Evolutionary conservation across 2,113 vertebrate genomes (phyloP).

Genomic region (Picathartes gymnocephalus): DNA sequence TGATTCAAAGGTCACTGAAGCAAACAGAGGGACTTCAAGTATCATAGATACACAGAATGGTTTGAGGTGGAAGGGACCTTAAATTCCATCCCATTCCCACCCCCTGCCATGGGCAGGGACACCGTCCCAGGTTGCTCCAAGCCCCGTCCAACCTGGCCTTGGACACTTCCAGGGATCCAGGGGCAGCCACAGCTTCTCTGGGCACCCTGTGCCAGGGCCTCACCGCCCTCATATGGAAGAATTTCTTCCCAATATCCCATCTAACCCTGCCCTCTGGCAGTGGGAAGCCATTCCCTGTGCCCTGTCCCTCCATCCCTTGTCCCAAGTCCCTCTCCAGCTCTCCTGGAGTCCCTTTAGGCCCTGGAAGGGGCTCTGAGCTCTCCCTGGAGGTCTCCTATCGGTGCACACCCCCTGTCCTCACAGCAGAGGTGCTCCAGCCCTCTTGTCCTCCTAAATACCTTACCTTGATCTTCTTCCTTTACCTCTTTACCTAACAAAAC

Average conservation of each 20-base stretch:
- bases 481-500: background rate
- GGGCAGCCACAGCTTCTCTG: background rate
- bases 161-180: background rate
- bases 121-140: accelerated
- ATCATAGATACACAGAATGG: background rate
- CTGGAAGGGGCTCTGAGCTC: background rate
- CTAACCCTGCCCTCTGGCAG: accelerated
- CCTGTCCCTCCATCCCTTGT: background rate
- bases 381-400: background rate
- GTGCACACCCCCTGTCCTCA: accelerated
- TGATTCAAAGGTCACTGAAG: background rate
- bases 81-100: accelerated
- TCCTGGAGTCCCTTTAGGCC: background rate
- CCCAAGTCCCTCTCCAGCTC: background rate
- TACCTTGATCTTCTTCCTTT: background rate
- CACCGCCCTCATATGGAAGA: accelerated
- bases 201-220: background rate
- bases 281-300: background rate
- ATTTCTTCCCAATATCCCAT: background rate
- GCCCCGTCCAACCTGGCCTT: accelerated
- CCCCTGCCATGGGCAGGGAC: background rate
- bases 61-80: background rate
- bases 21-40: background rate
- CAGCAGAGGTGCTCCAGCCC: background rate
- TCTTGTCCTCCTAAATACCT: background rate